Conservation (phyloP, 2,888 invertebrate species). For the Blastobasis adustella region DNA sequence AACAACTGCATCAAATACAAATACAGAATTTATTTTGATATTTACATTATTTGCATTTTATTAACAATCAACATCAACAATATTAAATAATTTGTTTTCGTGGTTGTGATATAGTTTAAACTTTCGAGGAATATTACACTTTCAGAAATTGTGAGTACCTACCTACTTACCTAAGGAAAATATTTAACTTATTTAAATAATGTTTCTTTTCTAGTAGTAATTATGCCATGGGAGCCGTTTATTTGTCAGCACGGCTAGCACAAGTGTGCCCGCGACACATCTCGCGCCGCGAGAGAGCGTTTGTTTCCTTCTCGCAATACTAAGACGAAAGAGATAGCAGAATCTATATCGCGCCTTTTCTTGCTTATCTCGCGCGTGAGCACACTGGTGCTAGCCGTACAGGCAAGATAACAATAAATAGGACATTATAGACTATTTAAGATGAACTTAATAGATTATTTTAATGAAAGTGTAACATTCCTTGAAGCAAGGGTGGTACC, state of each 20-base stretch:
- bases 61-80: conserved; percentile 88
- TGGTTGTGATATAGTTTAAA: conserved; percentile 69
- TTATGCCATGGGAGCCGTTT: neutral
- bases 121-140: conserved; percentile 58
- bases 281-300: too few relatives aligned
- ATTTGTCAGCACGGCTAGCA: too few relatives aligned
- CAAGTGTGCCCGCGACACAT: too few relatives aligned
- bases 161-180: neutral
- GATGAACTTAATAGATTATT: neutral
- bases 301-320: too few relatives aligned
- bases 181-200: neutral
- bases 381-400: too few relatives aligned
- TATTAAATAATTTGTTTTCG: conserved; percentile 77
- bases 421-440: too few relatives aligned
- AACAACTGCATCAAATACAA: conserved; percentile 72
- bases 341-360: too few relatives aligned
- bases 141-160: neutral
- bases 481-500: conserved; percentile 42
- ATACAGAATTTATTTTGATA: conserved; percentile 81
- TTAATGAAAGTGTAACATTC: conserved; percentile 49
- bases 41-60: conserved; percentile 85
- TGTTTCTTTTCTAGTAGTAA: neutral
- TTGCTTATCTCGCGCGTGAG: too few relatives aligned
- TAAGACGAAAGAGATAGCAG: too few relatives aligned
- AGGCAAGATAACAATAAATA: too few relatives aligned